Base-by-base conservation (phyloP, 2,797 vertebrate species). In the Platalea minor region DNA sequence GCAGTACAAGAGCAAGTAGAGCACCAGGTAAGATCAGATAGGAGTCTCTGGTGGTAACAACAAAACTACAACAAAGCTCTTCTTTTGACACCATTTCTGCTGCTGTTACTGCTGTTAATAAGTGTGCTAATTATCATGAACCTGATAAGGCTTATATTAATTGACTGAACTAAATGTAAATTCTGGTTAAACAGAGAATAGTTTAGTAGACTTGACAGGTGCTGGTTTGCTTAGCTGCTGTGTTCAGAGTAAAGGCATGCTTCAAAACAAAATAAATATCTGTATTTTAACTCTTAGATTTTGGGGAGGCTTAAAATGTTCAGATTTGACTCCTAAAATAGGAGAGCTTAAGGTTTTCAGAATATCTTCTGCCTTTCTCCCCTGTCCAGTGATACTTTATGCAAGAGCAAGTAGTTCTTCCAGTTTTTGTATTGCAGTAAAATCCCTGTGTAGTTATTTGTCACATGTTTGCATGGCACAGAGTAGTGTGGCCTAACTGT, bases 81-180 rank as follows among this genome's bases (percentile, higher is more conserved):
- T 91, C 59, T 59, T 93, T 78, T 95, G 92, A 94, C 96, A 94
- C 70, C 39, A 50, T 91, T 95, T 84, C 83, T 95, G 46, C 81
- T 35, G 77, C 56, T 86, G 76, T 81, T 92, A 89, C 92, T 95
- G 85, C 96, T 97, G 91, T 95, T 95, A 94, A 89, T 95, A 96
- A 89, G 83, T 76, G 77, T 91, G 77, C 92, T 97, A 97, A 97
- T 96, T 97, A 96, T 96, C 80, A 70, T 90, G 95, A 96, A 94
- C 83, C 89, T 95, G 93, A 94, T 93, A 96, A 96, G 85, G 89
- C 83, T 77, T 94, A 65, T 82, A 92, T 93, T 97, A 97, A 97
- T 96, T 97, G 95, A 93, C 91, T 89, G 67, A 89, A 95, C 78
- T 95, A 90, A 96, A 95, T 95, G 91, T 94, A 96, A 95, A 97